Base-by-base conservation (phyloP, 2,797 vertebrate genomes). In the Pangasius macronema region DNA sequence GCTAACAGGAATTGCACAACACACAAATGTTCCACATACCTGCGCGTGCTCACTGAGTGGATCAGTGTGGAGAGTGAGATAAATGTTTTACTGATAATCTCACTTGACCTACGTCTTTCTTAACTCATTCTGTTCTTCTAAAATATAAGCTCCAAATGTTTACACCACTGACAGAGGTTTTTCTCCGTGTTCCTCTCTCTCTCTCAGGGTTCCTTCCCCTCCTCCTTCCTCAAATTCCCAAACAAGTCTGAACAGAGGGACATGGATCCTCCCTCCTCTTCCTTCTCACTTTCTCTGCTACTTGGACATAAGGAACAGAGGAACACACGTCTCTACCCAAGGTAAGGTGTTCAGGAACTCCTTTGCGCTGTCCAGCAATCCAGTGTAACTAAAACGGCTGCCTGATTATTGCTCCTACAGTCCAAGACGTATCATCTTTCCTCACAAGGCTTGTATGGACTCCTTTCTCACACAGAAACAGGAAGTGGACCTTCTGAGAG, bases 201-300 rank as follows among this genome's bases (percentile, higher is more conserved):
- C 85, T 90, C 82, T 88, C 63, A 84, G 70, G 91, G 85, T 91
- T 87, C 90, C 91, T 85, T 89, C 91, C 85, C 91, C 85, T 93
- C 91, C 93, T 94, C 91, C 92, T 87, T 94, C 91, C 92, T 95
- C 91, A 95, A 96, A 96, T 96, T 96, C 96, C 95, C 95, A 95
- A 96, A 96, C 96, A 96, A 96, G 96, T 96, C 93, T 96, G 91
- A 95, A 96, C 96, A 96, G 94, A 95, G 94, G 95, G 94, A 95
- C 95, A 95, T 93, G 93, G 95, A 94, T 95, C 95, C 94, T 93
- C 91, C 94, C 91, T 93, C 91, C 87, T 91, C 86, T 87, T 87
- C 88, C 83, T 73, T 89, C 87, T 90, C 86, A 91, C 89, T 91
- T 92, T 91, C 86, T 90, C 89, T 88, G 65, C 84, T 67, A 65